Percentiles rank a stretch among this genome's conserved stretches.
Evolutionary conservation across 2,113 vertebrate genomes (phyloP).

Genomic region (Thamnophis sirtalis): DNA sequence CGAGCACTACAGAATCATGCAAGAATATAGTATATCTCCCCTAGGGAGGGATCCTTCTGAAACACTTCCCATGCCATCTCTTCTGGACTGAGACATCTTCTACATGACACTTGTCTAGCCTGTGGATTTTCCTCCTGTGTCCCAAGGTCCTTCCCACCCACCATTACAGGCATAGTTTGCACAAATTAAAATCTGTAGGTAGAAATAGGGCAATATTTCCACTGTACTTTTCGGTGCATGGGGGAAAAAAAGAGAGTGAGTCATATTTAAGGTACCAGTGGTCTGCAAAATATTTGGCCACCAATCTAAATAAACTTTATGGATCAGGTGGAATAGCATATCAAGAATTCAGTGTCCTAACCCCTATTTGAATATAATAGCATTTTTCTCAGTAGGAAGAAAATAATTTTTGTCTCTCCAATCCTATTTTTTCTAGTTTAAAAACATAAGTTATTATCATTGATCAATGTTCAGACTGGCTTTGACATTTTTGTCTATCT

Average conservation of each 20-base stretch:
- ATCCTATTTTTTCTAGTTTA: background rate
- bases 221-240: background rate
- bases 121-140: background rate
- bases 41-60: background rate
- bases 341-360: background rate
- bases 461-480: background rate
- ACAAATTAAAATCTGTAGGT: background rate
- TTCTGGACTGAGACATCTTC: background rate
- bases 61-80: background rate
- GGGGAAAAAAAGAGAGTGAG: background rate
- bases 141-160: background rate
- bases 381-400: background rate
- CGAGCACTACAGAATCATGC: background rate
- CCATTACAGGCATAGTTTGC: background rate
- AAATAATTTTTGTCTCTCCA: background rate
- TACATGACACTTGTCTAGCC: background rate
- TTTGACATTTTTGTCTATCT: no score
- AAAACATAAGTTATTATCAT: background rate
- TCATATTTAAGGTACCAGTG: background rate
- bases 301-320: background rate
- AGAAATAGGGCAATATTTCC: background rate
- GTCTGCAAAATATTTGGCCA: background rate
- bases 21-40: background rate
- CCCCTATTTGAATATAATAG: background rate
- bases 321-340: background rate